These are phyloP conservation scores for Mimumesa dahlbomi DNA, from an alignment of 2,888 invertebrate species.

Conservation along the genomic window DNA sequence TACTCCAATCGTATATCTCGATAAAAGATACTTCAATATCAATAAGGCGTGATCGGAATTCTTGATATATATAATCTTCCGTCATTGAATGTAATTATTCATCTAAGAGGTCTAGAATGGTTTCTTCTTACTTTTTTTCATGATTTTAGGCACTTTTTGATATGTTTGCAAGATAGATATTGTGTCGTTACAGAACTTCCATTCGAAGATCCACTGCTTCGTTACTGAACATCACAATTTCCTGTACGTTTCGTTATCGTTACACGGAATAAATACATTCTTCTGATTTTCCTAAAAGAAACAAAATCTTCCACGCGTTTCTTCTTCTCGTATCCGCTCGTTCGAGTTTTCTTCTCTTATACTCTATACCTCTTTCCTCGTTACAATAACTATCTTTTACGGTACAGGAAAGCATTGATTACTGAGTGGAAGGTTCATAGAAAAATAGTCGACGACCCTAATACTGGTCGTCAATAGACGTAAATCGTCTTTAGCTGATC, in stretches of 20 bases:
- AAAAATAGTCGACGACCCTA: conserved; percentile 45
- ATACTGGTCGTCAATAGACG: conserved; percentile 85
- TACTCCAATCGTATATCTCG: background rate
- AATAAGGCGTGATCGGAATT: background rate
- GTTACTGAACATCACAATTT: conserved; percentile 9
- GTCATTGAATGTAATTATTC: conserved; percentile 3
- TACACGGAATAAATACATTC: background rate
- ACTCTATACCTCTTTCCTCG: conserved; percentile 34
- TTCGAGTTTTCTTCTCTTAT: conserved; percentile 19
- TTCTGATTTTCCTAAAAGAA: background rate
- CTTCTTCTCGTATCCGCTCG: conserved; percentile 8
- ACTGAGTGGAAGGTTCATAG: conserved; percentile 67
- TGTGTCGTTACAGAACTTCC: conserved; percentile 9
- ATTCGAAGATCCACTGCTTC: conserved; percentile 18
- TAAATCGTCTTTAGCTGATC: conserved; percentile 94
- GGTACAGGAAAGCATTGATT: conserved; percentile 72
- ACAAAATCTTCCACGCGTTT: background rate
- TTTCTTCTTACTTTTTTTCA: background rate
- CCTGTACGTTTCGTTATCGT: conserved; percentile 1
- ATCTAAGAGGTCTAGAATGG: too few species aligned
- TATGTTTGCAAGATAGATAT: conserved; percentile 49
- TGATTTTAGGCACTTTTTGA: conserved; percentile 55
- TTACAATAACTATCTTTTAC: conserved; percentile 63
- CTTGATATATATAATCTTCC: background rate
- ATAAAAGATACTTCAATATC: conserved; percentile 21